Evolutionary conservation across 2,888 invertebrate genomes (phyloP).

Genomic region (Exephanes ischioxanthus): DNA sequence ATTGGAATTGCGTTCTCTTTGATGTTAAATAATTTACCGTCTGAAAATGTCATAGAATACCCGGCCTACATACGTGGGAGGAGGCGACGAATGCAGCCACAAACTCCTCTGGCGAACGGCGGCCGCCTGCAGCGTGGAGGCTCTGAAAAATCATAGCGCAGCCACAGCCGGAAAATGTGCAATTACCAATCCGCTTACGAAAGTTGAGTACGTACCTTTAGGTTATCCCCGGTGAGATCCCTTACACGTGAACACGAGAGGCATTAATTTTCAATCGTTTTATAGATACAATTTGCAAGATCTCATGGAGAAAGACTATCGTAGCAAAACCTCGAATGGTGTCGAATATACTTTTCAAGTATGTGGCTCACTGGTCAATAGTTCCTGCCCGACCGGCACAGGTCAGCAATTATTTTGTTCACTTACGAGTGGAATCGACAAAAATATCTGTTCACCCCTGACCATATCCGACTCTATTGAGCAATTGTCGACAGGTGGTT

Average conservation of each 20-base stretch:
- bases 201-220: conserved; percentile 67
- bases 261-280: neutral
- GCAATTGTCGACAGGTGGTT: conserved; percentile 73
- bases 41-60: conserved; percentile 72
- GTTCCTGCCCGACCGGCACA: conserved; percentile 70
- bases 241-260: conserved; percentile 5
- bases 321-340: conserved; percentile 58
- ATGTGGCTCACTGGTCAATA: conserved; percentile 72
- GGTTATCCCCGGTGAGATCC: neutral
- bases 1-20: neutral
- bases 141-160: conserved; percentile 73
- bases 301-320: conserved; percentile 73
- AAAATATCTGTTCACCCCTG: neutral
- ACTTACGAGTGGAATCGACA: neutral
- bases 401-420: conserved; percentile 67
- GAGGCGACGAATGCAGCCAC: conserved; percentile 75
- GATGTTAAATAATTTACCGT: neutral
- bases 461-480: neutral
- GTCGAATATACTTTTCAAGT: conserved; percentile 75
- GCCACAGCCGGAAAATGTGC: conserved; percentile 73
- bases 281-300: conserved; percentile 76
- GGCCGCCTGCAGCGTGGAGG: conserved; percentile 77
- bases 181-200: conserved; percentile 77
- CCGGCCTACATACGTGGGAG: conserved; percentile 74
- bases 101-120: conserved; percentile 78